These are phyloP conservation scores for Seladonia tumulorum DNA, from an alignment of 2,888 invertebrate genomes.

Conservation along the genomic window DNA sequence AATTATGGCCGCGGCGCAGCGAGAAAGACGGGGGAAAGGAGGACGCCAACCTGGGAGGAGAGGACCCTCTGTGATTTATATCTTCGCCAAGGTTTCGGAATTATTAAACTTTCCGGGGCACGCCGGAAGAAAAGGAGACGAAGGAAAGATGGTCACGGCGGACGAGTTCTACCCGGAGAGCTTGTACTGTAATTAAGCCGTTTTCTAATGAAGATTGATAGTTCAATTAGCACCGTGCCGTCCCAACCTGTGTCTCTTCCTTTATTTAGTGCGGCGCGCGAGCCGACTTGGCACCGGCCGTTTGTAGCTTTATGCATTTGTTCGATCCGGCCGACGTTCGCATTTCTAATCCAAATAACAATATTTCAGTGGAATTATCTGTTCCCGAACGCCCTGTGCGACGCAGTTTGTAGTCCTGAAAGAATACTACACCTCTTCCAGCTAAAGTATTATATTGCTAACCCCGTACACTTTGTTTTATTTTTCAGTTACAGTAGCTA, in stretches of 20 bases:
- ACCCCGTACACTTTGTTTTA: too few species aligned
- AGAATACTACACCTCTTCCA: too few species aligned
- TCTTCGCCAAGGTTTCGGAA: conserved; percentile 78
- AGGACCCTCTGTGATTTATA: conserved; percentile 76
- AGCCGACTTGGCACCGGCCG: background rate
- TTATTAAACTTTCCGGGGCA: conserved; percentile 72
- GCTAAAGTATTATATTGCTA: too few species aligned
- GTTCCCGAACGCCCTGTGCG: too few species aligned
- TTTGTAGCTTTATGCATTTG: conserved; percentile 8
- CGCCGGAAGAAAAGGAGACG: conserved; percentile 50
- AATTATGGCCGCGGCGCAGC: conserved; percentile 79
- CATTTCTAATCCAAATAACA: too few species aligned
- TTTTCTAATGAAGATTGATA: conserved; percentile 81
- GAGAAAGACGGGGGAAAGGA: conserved; percentile 63
- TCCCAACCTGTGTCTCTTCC: conserved; percentile 70
- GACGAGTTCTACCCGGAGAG: conserved; percentile 40
- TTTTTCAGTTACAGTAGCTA: too few species aligned
- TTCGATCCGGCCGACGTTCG: background rate
- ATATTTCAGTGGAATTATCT: too few species aligned
- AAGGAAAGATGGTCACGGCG: conserved; percentile 35
- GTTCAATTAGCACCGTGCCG: conserved; percentile 75
- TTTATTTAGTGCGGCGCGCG: conserved; percentile 56
- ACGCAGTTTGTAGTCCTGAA: too few species aligned
- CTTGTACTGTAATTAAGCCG: conserved; percentile 78
- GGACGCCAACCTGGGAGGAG: conserved; percentile 46